phyloP scores from a whole-genome alignment of 2,113 vertebrate genomes.

The Prolemur simus region DNA sequence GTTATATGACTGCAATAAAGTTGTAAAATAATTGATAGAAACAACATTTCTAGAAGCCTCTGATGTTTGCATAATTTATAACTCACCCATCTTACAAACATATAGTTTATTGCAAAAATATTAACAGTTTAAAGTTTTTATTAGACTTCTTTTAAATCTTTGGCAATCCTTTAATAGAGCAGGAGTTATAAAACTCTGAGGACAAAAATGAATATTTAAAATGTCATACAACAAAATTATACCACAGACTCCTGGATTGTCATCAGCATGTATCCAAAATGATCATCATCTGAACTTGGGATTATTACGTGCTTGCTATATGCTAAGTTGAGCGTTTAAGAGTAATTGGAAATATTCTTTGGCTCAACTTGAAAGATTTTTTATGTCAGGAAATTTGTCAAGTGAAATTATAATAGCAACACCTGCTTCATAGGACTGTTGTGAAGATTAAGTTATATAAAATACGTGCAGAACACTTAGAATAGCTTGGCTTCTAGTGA shows the following conservation, averaged over 20 bases:
- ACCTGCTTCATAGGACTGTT: background rate
- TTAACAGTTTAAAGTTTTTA: background rate
- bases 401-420: background rate
- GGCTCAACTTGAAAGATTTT: background rate
- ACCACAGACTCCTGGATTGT: background rate
- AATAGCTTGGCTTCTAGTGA: background rate
- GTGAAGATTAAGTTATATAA: background rate
- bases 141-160: background rate
- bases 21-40: background rate
- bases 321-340: background rate
- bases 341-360: background rate
- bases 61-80: background rate
- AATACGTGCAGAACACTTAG: background rate
- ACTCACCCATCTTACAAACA: background rate
- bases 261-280: background rate
- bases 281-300: background rate
- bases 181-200: background rate
- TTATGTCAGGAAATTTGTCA: background rate
- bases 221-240: background rate
- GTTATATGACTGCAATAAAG: background rate
- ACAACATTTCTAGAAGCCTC: background rate
- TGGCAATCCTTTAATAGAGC: background rate
- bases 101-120: background rate
- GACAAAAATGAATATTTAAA: background rate
- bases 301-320: background rate